Percentiles rank a stretch among this genome's conserved stretches.
Evolutionary conservation across 2,113 vertebrate species (phyloP).

Genomic region (Seriola rivoliana): DNA sequence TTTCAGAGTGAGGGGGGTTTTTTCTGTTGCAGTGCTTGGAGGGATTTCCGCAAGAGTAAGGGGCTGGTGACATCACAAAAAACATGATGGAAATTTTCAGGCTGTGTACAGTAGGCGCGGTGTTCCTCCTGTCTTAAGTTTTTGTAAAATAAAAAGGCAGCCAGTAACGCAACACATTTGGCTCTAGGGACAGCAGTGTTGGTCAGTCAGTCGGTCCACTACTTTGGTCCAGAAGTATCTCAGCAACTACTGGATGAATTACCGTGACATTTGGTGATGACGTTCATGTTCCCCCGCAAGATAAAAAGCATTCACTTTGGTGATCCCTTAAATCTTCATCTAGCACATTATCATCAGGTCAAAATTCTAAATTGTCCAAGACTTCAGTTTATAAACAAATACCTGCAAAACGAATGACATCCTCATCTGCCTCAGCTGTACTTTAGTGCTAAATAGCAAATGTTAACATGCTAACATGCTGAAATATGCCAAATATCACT

Average conservation of each 20-base stretch:
- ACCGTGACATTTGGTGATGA: not conserved
- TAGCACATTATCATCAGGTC: not conserved
- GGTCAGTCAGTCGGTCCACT: not conserved
- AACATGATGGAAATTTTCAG: not conserved
- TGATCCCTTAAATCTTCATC: not conserved
- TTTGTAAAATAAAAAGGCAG: not conserved
- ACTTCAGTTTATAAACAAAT: not conserved
- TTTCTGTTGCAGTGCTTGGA: not conserved
- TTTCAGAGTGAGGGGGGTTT: slow-evolving; percentile 28
- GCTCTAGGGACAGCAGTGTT: not conserved
- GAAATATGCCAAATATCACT: not conserved
- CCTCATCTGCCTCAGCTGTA: not conserved
- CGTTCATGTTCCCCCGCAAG: no score
- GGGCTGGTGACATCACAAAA: slow-evolving; percentile 57
- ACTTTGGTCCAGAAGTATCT: not conserved
- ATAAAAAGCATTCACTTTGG: not conserved
- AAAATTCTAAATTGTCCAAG: not conserved
- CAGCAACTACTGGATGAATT: no score
- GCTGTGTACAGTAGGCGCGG: not conserved
- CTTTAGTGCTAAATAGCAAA: not conserved
- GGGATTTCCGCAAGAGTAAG: not conserved
- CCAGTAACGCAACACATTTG: not conserved
- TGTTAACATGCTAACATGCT: not conserved
- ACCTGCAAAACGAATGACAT: not conserved
- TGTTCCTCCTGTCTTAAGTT: not conserved